Percentiles rank a stretch among this genome's conserved stretches.
Conservation (phyloP, 2,113 vertebrate species). For the Willisornis vidua region DNA sequence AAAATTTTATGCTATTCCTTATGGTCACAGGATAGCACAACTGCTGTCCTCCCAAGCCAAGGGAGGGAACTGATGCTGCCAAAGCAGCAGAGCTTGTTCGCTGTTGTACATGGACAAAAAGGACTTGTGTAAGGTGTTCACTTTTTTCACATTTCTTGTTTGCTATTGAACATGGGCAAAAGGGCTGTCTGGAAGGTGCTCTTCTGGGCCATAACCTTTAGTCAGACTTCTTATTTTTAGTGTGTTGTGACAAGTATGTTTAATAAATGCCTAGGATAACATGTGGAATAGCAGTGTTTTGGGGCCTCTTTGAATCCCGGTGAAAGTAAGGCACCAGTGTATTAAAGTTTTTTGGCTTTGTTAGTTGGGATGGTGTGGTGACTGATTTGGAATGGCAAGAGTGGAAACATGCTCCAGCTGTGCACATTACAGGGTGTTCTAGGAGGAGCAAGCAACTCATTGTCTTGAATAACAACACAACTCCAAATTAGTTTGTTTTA, state of each 20-base stretch:
- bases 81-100: not conserved
- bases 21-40: not conserved
- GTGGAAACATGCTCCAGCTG: not conserved
- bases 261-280: not conserved
- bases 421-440: not conserved
- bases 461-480: not conserved
- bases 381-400: not conserved
- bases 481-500: not conserved
- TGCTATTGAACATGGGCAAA: not conserved
- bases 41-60: not conserved
- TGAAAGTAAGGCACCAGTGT: not conserved
- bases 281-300: not conserved
- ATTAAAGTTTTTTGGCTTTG: not conserved
- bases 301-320: not conserved
- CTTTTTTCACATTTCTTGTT: not conserved
- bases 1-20: not conserved
- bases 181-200: not conserved
- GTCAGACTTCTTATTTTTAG: not conserved
- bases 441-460: not conserved
- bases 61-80: not conserved
- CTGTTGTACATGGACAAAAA: not conserved
- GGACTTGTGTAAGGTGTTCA: not conserved
- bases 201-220: not conserved
- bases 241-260: not conserved
- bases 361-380: accelerated